A percentile compares a stretch with the other conserved stretches of the same genome.
Evolutionary conservation across 2,113 vertebrate species (phyloP).

Genomic region (Chionodraco myersi): DNA sequence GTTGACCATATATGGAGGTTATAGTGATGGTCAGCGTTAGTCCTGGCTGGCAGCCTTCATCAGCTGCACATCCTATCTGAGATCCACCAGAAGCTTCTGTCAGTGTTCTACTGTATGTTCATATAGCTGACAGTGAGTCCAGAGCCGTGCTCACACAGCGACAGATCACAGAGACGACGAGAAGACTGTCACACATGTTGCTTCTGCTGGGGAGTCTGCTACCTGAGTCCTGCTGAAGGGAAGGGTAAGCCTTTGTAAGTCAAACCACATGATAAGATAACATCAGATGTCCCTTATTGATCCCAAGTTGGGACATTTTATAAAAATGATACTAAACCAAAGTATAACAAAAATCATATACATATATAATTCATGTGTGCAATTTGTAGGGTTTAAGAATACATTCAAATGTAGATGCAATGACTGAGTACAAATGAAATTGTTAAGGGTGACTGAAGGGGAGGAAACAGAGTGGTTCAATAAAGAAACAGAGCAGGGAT

Average conservation of each 20-base stretch:
- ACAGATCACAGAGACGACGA: not conserved
- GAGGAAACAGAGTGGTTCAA: too few species aligned
- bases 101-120: not conserved
- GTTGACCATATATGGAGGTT: not conserved
- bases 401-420: too few species aligned
- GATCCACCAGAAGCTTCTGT: not conserved
- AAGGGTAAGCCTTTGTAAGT: slow-evolving; percentile 1
- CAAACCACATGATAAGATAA: not conserved
- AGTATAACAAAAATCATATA: too few species aligned
- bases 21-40: not conserved
- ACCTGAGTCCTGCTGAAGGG: slow-evolving; percentile 42
- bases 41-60: slow-evolving; percentile 11
- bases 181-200: slow-evolving; percentile 18
- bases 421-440: too few species aligned
- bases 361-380: too few species aligned
- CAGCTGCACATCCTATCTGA: slow-evolving; percentile 26
- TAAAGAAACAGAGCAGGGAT: too few species aligned
- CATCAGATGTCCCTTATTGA: too few species aligned
- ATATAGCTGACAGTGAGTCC: not conserved
- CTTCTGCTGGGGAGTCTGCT: slow-evolving; percentile 29
- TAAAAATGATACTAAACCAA: too few species aligned
- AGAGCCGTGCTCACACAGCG: not conserved
- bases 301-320: too few species aligned
- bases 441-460: too few species aligned
- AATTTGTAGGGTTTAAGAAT: too few species aligned